phyloP scores from a whole-genome alignment of 2,888 invertebrate genomes.

The Xylocampa areola region DNA sequence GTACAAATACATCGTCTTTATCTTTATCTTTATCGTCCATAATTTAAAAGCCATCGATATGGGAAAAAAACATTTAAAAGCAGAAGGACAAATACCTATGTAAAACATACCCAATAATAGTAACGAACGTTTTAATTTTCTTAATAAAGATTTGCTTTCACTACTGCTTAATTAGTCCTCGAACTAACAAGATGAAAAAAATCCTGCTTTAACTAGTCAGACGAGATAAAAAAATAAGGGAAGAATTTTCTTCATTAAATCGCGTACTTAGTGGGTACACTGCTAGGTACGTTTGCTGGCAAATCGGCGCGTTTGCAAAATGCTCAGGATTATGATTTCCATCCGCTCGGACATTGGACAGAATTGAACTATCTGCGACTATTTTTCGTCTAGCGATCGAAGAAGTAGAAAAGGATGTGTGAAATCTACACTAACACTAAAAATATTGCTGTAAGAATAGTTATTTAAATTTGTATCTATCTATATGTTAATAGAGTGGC shows the following conservation, averaged over 20 bases:
- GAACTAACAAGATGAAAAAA: slow-evolving; percentile 45
- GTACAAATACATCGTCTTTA: too few species aligned
- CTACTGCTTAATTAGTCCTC: slow-evolving; percentile 49
- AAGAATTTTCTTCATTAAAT: slow-evolving; percentile 15
- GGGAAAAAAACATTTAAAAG: too few species aligned
- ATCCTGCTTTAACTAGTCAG: slow-evolving; percentile 41
- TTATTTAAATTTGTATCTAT: too few species aligned
- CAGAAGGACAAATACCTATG: too few species aligned
- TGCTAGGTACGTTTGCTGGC: slow-evolving; percentile 23
- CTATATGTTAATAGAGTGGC: too few species aligned
- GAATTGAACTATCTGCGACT: slow-evolving; percentile 20
- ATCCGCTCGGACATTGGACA: slow-evolving; percentile 35
- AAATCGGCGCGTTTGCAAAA: slow-evolving; percentile 50
- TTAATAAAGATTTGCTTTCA: slow-evolving; percentile 53
- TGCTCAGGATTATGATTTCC: slow-evolving; percentile 51
- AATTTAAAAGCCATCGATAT: too few species aligned
- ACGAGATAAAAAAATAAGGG: slow-evolving; percentile 29
- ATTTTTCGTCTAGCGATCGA: slow-evolving; percentile 21
- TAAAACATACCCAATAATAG: slow-evolving; percentile 10
- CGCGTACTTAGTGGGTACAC: slow-evolving; percentile 36
- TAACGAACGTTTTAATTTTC: slow-evolving; percentile 43
- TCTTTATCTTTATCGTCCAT: too few species aligned
- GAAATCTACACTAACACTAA: background rate
- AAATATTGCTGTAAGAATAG: too few species aligned
- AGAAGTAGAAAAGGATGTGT: background rate